phyloP scores from a whole-genome alignment of 2,888 invertebrate genomes.

The Stenoptilia bipunctidactyla region DNA sequence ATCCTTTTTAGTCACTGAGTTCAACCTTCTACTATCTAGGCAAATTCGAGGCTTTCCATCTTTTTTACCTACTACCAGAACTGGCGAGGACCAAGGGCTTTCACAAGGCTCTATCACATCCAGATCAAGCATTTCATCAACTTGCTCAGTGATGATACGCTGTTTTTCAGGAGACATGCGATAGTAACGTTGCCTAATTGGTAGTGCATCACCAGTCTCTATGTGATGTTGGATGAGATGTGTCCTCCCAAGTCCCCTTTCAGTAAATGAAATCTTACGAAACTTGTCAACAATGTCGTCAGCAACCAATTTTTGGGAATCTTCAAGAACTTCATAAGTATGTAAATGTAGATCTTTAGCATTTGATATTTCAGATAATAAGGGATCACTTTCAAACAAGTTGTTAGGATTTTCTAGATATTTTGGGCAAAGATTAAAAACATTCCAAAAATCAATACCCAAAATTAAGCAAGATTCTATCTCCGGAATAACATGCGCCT shows the following conservation, averaged over 20 bases:
- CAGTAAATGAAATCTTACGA: constrained; percentile 10
- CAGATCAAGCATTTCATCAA: constrained; percentile 9
- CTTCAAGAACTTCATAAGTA: constrained; percentile 5
- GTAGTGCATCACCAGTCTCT: constrained; percentile 18
- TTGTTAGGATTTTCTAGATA: constrained; percentile 2
- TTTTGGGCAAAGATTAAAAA: constrained; percentile 9
- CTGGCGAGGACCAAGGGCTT: constrained; percentile 17
- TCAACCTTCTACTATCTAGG: constrained; percentile 15
- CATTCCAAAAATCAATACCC: constrained; percentile 15
- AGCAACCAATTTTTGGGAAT: constrained; percentile 6
- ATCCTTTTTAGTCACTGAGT: constrained; percentile 11
- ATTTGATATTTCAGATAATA: not conserved
- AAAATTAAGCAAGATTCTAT: constrained; percentile 11
- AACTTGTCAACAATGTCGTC: constrained; percentile 10
- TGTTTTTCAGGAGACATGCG: constrained; percentile 16
- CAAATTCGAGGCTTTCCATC: constrained; percentile 15
- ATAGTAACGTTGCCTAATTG: constrained; percentile 16
- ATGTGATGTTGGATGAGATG: constrained; percentile 15
- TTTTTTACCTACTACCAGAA: constrained; percentile 11
- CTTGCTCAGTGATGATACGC: constrained; percentile 7
- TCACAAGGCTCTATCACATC: constrained; percentile 13
- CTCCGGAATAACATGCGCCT: constrained; percentile 13
- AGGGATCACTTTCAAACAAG: not conserved
- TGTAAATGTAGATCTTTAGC: not conserved
- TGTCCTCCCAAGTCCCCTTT: constrained; percentile 17